These are phyloP conservation scores for Perognathus longimembris DNA, from an alignment of 2,113 vertebrate genomes.

Conservation along the genomic window DNA sequence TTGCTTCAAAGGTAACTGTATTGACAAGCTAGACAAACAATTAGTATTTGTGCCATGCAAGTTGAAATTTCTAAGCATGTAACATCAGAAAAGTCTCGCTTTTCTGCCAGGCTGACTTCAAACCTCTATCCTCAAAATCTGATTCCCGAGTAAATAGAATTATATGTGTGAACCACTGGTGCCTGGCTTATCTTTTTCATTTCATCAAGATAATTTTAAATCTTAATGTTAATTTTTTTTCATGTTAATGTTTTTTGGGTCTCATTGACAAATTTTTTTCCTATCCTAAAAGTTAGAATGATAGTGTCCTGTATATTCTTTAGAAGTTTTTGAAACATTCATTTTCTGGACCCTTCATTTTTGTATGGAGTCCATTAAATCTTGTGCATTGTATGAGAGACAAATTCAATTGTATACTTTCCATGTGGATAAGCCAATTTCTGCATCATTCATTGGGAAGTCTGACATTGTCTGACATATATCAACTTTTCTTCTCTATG, in stretches of 20 bases:
- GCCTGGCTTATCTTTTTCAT: background rate
- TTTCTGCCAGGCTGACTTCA: too few species aligned
- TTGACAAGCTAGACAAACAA: background rate
- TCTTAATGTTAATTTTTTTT: background rate
- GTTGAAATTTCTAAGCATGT: background rate
- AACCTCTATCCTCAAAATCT: too few species aligned
- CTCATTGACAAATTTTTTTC: background rate
- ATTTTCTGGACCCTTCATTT: background rate
- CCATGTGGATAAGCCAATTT: constrained; percentile 10
- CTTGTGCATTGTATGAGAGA: background rate
- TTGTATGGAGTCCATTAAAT: background rate
- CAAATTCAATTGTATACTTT: constrained; percentile 39
- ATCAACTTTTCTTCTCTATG: background rate
- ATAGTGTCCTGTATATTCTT: background rate
- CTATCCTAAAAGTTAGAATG: background rate
- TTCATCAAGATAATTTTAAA: background rate
- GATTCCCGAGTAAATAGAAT: too few species aligned
- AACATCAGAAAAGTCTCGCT: background rate
- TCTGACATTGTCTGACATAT: background rate
- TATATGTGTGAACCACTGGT: too few species aligned
- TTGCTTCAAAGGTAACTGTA: background rate
- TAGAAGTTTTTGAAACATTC: background rate
- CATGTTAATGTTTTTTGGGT: background rate
- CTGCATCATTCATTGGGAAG: background rate
- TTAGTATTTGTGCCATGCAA: background rate